These are phyloP conservation scores for Drosophila teissieri DNA, from an alignment of 1,140 invertebrate species.

Conservation along the genomic window DNA sequence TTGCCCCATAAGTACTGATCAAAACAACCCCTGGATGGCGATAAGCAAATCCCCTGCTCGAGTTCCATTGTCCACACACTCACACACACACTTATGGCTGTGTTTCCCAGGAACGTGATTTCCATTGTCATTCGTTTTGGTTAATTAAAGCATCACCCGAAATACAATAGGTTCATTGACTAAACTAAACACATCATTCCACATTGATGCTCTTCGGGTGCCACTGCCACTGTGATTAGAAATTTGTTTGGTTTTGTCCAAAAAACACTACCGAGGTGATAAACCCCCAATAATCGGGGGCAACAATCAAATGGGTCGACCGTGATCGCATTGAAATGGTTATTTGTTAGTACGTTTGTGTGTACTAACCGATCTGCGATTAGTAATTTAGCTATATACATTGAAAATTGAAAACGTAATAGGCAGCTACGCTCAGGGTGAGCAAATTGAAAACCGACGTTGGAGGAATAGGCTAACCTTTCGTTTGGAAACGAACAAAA, in stretches of 20 bases:
- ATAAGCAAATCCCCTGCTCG: constrained; percentile 10
- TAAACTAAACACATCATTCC: constrained; percentile 2
- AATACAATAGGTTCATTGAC: constrained; percentile 9
- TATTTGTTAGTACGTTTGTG: too few species aligned
- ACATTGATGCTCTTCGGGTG: neutral
- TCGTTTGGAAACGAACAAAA: neutral
- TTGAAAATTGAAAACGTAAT: neutral
- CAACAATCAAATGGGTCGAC: neutral
- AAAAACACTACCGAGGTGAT: neutral
- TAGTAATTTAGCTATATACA: neutral
- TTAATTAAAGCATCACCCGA: constrained; percentile 22
- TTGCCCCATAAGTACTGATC: constrained; percentile 30
- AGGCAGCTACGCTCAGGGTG: neutral
- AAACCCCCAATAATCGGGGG: neutral
- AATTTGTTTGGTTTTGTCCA: neutral
- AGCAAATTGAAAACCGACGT: neutral
- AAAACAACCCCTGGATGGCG: constrained; percentile 19
- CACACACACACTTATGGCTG: neutral
- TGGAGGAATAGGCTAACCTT: neutral
- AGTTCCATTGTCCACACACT: constrained; percentile 7
- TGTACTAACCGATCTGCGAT: constrained; percentile 6
- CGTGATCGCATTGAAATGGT: constrained; percentile 16
- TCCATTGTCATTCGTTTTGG: constrained; percentile 14
- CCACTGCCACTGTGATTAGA: constrained; percentile 7
- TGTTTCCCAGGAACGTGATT: constrained; percentile 32